These are phyloP conservation scores for Neoniphon sammara DNA, from an alignment of 2,797 vertebrate species.

Conservation along the genomic window DNA sequence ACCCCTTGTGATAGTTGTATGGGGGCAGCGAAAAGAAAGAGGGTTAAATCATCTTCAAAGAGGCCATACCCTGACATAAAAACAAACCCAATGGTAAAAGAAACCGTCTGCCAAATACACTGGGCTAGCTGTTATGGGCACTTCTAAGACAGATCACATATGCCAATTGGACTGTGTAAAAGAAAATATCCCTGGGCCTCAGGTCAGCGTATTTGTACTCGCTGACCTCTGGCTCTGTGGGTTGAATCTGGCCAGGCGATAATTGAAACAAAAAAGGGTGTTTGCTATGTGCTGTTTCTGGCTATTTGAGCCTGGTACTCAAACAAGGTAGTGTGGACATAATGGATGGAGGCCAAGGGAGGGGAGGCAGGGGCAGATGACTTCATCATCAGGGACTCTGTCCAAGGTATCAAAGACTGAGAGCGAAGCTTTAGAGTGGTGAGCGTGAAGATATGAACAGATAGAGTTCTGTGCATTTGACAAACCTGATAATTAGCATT, in stretches of 20 bases:
- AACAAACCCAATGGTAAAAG: constrained; percentile 11
- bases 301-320: constrained; percentile 67
- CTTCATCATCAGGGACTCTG: constrained; percentile 74
- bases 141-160: constrained; percentile 67
- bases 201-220: constrained; percentile 72
- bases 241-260: constrained; percentile 59
- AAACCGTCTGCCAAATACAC: constrained; percentile 69
- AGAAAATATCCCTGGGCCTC: constrained; percentile 51
- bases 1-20: constrained; percentile 12
- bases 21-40: constrained; percentile 17
- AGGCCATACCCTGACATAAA: too few species aligned
- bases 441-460: constrained; percentile 49
- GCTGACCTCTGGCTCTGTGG: constrained; percentile 63
- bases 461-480: constrained; percentile 35
- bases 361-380: constrained; percentile 71
- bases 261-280: constrained; percentile 69
- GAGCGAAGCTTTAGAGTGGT: constrained; percentile 47
- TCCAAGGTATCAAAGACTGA: constrained; percentile 69
- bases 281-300: constrained; percentile 74
- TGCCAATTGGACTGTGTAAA: constrained; percentile 60
- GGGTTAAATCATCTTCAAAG: constrained; percentile 40
- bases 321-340: constrained; percentile 79
- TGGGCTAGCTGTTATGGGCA: constrained; percentile 60
- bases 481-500: background rate
- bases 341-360: constrained; percentile 73